Evolutionary conservation across 2,797 vertebrate genomes (phyloP).

Genomic region (Sebastes vulpes): DNA sequence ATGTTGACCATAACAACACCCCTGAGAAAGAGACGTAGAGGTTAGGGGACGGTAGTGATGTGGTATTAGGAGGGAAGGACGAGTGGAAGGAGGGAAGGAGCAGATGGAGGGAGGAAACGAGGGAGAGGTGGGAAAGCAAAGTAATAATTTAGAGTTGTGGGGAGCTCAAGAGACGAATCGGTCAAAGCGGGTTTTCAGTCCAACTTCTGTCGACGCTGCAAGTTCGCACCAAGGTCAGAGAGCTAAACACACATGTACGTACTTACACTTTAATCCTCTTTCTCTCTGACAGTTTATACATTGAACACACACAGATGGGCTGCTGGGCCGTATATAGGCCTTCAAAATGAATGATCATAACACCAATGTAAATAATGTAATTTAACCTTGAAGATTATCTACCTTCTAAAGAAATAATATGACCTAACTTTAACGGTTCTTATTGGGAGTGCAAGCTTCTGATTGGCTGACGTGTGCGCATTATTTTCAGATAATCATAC

Average conservation of each 20-base stretch:
- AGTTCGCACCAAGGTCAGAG: slow-evolving; percentile 61
- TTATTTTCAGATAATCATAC: not conserved
- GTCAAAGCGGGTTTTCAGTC: slow-evolving; percentile 47
- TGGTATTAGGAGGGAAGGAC: slow-evolving; percentile 1
- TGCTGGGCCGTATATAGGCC: too few species aligned
- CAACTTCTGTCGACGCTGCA: slow-evolving; percentile 50
- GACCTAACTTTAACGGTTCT: not conserved
- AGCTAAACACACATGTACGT: not conserved
- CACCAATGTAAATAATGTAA: not conserved
- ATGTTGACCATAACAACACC: slow-evolving; percentile 64
- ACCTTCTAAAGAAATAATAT: not conserved
- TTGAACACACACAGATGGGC: not conserved
- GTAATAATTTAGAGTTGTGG: slow-evolving; percentile 67
- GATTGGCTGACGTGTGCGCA: not conserved
- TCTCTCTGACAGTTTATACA: not conserved
- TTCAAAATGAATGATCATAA: not conserved
- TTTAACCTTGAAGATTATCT: not conserved
- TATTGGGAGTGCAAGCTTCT: not conserved
- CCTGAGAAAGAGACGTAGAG: slow-evolving; percentile 29
- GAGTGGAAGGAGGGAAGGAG: not conserved
- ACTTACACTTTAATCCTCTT: not conserved
- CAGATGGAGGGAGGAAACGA: slow-evolving; percentile 9
- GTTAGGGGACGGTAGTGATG: not conserved
- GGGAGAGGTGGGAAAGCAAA: slow-evolving; percentile 36
- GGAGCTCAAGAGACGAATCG: slow-evolving; percentile 38